Evolutionary conservation across 2,113 vertebrate genomes (phyloP).

Genomic region (Mirza zaza): DNA sequence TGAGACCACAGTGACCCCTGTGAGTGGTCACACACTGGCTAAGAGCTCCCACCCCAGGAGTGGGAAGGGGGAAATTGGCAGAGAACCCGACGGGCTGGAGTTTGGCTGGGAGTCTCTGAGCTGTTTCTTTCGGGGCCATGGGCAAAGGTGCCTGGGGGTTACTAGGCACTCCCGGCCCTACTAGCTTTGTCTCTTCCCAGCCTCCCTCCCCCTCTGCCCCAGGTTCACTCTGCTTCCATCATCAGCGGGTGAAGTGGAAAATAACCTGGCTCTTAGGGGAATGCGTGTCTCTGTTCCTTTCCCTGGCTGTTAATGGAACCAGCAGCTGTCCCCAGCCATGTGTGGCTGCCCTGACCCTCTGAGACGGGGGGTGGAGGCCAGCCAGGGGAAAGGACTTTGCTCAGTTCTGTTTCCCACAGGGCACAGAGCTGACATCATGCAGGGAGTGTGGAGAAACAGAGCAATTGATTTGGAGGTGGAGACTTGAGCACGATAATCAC

Average conservation of each 20-base stretch:
- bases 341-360: slow-evolving; percentile 20
- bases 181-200: background rate
- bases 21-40: background rate
- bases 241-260: slow-evolving; percentile 53
- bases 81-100: background rate
- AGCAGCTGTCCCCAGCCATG: slow-evolving; percentile 31
- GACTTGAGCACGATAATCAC: background rate
- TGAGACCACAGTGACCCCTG: background rate
- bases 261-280: slow-evolving; percentile 50
- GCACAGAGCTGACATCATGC: slow-evolving; percentile 11
- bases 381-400: background rate
- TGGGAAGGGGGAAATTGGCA: background rate
- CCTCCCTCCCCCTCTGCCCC: background rate
- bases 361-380: slow-evolving; percentile 2
- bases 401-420: background rate
- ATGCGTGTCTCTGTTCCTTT: background rate
- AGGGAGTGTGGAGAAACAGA: background rate
- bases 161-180: background rate
- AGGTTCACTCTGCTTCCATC: background rate
- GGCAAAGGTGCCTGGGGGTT: background rate
- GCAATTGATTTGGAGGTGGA: slow-evolving; percentile 57
- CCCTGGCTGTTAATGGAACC: slow-evolving; percentile 60
- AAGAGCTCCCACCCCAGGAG: background rate
- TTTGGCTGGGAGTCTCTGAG: background rate
- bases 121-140: background rate